Evolutionary conservation across 2,113 vertebrate genomes (phyloP).

Genomic region (Oriolus oriolus): DNA sequence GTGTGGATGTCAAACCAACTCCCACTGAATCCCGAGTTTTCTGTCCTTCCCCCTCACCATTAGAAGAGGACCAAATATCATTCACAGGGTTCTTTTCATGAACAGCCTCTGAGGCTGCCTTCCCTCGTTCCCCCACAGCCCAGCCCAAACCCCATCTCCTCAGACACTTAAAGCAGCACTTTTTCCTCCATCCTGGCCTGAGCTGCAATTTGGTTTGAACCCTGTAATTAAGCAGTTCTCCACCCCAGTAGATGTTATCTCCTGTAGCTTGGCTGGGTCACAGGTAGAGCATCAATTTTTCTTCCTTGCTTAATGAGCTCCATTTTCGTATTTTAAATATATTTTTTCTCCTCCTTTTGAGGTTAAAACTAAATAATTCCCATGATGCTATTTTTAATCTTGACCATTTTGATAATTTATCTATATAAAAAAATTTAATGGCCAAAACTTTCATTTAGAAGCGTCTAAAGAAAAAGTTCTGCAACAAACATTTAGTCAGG

Average conservation of each 20-base stretch:
- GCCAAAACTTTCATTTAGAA: background rate
- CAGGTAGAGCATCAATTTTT: background rate
- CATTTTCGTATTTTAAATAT: background rate
- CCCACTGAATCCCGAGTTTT: fast-evolving
- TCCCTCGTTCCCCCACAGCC: fast-evolving
- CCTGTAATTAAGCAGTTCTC: background rate
- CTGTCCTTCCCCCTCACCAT: background rate
- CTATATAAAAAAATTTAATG: background rate
- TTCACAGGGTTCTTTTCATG: background rate
- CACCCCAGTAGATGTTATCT: background rate
- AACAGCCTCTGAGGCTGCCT: background rate
- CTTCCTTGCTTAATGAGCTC: background rate
- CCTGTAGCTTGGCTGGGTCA: background rate
- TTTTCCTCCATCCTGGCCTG: background rate
- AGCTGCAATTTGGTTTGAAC: background rate
- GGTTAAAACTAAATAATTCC: background rate
- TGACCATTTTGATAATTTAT: background rate
- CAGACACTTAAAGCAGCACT: background rate
- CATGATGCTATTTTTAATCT: background rate
- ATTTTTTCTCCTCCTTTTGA: background rate
- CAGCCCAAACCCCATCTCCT: background rate
- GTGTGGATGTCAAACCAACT: background rate
- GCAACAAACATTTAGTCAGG: background rate
- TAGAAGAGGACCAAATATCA: background rate
- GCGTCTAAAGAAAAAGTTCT: background rate